Conservation (phyloP, 2,888 invertebrate species). For the Cyaniris semiargus region DNA sequence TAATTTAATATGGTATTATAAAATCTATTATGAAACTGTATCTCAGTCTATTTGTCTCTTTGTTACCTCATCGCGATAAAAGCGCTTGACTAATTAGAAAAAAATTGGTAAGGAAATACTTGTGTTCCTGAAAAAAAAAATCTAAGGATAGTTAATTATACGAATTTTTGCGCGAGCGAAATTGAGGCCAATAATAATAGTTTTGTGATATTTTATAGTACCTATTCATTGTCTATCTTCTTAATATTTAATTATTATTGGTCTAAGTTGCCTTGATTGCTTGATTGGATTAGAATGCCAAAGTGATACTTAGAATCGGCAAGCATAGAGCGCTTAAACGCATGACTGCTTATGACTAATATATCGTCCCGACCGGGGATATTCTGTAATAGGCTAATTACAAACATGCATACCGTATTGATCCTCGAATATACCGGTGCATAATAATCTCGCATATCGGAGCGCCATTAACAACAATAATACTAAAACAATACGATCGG, state of each 20-base stretch:
- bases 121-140: no score
- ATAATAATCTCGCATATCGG: background rate
- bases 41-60: background rate
- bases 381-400: constrained; percentile 11
- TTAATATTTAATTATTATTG: background rate
- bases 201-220: background rate
- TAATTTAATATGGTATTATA: background rate
- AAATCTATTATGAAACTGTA: background rate
- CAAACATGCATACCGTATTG: background rate
- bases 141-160: background rate
- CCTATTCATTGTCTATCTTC: background rate
- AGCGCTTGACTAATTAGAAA: no score
- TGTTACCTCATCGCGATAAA: background rate
- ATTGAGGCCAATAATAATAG: background rate
- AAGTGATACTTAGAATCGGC: background rate
- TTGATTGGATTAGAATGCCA: background rate
- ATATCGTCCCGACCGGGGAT: background rate
- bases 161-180: background rate
- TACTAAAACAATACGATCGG: constrained; percentile 13
- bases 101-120: background rate
- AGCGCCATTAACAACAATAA: background rate
- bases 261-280: background rate
- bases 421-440: background rate
- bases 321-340: background rate
- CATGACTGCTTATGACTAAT: background rate